Evolutionary conservation across 2,797 vertebrate species (phyloP), one percentile per base, ranked within the genome.

Genomic region (Enteromius anoplus): DNA sequence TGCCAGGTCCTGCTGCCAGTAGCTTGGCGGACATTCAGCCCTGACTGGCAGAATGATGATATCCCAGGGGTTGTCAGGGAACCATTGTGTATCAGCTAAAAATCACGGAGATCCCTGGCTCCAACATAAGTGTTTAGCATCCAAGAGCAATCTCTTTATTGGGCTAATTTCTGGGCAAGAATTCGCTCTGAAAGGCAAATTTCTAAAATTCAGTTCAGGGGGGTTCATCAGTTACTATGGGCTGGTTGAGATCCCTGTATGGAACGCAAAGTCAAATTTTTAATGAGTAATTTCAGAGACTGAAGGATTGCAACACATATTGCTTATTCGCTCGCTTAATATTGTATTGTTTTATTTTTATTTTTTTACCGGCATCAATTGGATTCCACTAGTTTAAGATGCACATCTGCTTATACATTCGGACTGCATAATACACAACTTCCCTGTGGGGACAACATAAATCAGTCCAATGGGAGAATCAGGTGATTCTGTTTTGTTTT

Each of bases 41-140:
- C 68, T 80, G 84, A 70, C 68, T 86, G 81, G 85, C 84, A 82
- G 73, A 84, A 84, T 85, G 42, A 84, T 82, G 69, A 84, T 84
- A 80, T 88, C 75, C 84, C 85, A 71, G 37, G 47, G 81, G 84
- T 71, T 84, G 75, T 84, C 84, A 84, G 78, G 49, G 55, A 58
- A 77, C 81, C 79, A 75, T 32, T 82, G 71, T 75, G 62, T 32
- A 81, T 86, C 83, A 84, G 51, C 23, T 62, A 58, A 58, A 78
- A 55, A 75, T 71, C 66, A 81, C 11, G 17, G 62, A 49, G 29
- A 66, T 77, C 37, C 78, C 34, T 84, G 75, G 70, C 37, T 53
- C 29, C 29, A 73, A 55, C 53, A 51, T 79, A 65, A 17, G n/a
- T 37, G 12, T 53, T 37, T 66, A 45, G 53, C 15, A 62, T 60